Evolutionary conservation across 2,113 vertebrate genomes (phyloP).

Genomic region (Podiceps cristatus): DNA sequence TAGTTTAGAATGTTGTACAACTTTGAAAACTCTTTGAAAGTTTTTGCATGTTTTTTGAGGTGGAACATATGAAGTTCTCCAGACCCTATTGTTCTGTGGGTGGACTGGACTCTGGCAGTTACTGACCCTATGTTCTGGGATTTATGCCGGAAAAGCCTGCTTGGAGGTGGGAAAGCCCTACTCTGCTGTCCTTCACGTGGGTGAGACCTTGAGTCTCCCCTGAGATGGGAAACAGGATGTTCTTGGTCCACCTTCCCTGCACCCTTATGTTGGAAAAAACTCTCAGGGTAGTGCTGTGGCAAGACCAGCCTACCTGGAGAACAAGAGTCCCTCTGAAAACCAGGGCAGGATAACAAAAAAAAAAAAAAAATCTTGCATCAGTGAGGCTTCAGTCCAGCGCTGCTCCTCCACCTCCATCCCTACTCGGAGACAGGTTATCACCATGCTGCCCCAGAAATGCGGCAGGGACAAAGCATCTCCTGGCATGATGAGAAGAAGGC

Average conservation of each 20-base stretch:
- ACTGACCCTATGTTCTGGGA: neutral
- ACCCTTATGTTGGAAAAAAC: neutral
- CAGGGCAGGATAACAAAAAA: neutral
- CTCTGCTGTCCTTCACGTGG: neutral
- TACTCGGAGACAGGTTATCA: neutral
- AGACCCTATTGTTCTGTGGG: neutral
- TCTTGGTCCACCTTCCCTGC: neutral
- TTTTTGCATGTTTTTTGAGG: neutral
- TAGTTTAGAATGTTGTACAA: neutral
- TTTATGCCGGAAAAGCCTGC: neutral
- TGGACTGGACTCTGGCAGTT: neutral
- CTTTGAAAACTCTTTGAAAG: neutral
- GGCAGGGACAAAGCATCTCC: neutral
- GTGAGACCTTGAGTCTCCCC: neutral
- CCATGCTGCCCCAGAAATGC: accelerated
- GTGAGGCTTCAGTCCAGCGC: too few species aligned
- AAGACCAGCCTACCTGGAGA: neutral
- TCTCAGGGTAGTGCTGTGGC: accelerated
- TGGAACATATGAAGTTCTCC: neutral
- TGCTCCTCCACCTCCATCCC: neutral
- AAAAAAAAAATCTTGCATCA: neutral
- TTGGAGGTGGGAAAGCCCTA: neutral
- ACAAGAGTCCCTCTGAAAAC: neutral
- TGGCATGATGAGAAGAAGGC: accelerated
- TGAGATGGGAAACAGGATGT: neutral